Evolutionary conservation across 2,797 vertebrate genomes (phyloP).

Genomic region (Synaphobranchus kaupii): DNA sequence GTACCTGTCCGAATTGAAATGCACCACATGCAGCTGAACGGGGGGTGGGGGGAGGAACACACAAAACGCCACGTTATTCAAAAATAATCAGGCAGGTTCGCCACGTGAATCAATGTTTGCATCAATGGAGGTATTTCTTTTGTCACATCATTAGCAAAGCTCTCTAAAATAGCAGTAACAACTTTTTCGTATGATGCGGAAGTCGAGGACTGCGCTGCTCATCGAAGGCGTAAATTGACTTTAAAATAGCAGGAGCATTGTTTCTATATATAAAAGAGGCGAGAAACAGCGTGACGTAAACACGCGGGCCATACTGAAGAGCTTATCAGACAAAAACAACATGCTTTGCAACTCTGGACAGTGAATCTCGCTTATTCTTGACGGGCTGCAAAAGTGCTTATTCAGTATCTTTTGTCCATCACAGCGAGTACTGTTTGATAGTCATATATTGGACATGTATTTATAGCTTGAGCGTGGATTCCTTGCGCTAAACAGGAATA

Average conservation of each 20-base stretch:
- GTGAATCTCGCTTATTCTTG: background rate
- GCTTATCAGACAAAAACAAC: background rate
- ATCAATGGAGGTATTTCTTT: background rate
- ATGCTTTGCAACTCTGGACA: background rate
- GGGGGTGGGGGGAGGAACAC: conserved; percentile 43
- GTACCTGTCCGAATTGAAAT: conserved; percentile 92
- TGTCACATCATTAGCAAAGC: background rate
- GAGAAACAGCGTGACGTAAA: background rate
- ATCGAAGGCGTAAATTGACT: conserved; percentile 25
- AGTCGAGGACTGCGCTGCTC: background rate
- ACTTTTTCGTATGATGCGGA: background rate
- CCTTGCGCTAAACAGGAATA: conserved; percentile 43
- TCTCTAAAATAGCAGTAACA: conserved; percentile 19
- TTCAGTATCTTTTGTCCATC: conserved; percentile 17
- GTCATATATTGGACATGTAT: conserved; percentile 41
- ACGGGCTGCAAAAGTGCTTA: background rate
- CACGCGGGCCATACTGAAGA: background rate
- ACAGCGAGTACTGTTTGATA: conserved; percentile 31
- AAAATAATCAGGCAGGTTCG: background rate
- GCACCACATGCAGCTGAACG: conserved; percentile 91
- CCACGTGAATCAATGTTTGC: background rate
- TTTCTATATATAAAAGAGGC: conserved; percentile 12
- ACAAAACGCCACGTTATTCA: background rate
- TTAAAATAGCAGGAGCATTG: conserved; percentile 21
- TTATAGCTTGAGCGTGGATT: conserved; percentile 41